Evolutionary conservation across 1,140 invertebrate species (phyloP).

Genomic region (Copidosoma floridanum): DNA sequence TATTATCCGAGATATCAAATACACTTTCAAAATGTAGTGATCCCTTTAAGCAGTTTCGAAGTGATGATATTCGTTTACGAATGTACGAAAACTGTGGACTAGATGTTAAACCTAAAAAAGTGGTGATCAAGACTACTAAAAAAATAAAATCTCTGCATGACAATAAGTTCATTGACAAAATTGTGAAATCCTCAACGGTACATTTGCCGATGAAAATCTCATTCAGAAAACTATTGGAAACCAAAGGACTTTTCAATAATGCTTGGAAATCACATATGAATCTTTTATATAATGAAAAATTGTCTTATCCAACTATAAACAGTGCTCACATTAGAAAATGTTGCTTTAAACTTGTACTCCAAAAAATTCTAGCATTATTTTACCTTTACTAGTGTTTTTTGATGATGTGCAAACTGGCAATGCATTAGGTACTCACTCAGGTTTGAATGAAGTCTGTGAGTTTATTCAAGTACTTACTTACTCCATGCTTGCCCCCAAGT

Average conservation of each 20-base stretch:
- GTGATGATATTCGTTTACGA: background rate
- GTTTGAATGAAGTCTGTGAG: conserved; percentile 20
- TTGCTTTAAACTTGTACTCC: conserved; percentile 9
- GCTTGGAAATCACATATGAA: conserved; percentile 3
- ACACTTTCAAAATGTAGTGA: no score
- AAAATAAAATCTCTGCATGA: background rate
- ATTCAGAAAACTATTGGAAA: conserved; percentile 11
- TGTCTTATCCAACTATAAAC: conserved; percentile 19
- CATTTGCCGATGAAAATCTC: conserved; percentile 9
- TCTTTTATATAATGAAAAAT: background rate
- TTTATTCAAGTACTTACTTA: conserved; percentile 30
- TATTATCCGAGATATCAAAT: no score
- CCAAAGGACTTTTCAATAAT: conserved; percentile 6
- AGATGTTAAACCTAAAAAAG: background rate
- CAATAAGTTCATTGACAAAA: no score
- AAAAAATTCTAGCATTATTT: conserved; percentile 17
- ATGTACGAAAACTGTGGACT: conserved; percentile 1
- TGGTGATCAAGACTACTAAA: background rate
- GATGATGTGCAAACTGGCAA: conserved; percentile 37
- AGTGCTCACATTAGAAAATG: conserved; percentile 18
- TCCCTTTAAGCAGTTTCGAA: background rate
- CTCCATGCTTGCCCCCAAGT: conserved; percentile 32
- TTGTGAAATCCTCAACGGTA: background rate
- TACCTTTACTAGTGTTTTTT: conserved; percentile 19
- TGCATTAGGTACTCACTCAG: conserved; percentile 27